Base-by-base conservation (phyloP, 2,888 invertebrate species). In the Cynaeus angustus region DNA sequence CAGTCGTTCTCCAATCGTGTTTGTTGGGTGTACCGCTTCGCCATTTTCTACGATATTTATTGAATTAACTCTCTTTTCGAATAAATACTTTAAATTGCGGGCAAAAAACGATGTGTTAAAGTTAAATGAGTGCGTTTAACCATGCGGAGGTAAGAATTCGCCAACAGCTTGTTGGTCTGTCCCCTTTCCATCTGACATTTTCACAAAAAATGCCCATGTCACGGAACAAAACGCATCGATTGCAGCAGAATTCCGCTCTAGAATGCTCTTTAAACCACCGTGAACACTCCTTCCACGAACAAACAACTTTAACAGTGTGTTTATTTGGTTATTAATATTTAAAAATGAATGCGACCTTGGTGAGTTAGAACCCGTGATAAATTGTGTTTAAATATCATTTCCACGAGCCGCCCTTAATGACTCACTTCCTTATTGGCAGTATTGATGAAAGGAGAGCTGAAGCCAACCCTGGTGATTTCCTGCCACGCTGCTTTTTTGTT, bases 1-100 rank as follows among this genome's bases (percentile, higher is more conserved):
- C 33, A 73, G 71, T 72, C 72, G 68, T 76, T 65, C 53, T 72
- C 68, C 58, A 53, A 71, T 59, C 72, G 68, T 69, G 74, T 68
- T 68, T 73, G 66, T 71, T 68, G 77, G 78, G 79, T 78, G 78
- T 79, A 75, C 70, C 74, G 76, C 74, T 74, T 76, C 78, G 78
- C 79, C 78, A 78, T 79, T 78, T 78, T 77, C 72, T 72, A 41
- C 55, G 55, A 70, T 72, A 73, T 76, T 76, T 74, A 72, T 68
- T 67, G 67, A 74, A 75, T 71, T 72, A 73, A 68, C 7, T 2
- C 28, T 3, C 7, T 30, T 52, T 38, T 62, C 52, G 55, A 68
- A 58, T 72, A 46, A 61, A 55, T 70, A 56, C 66, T 52, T 64
- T 33, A 26, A 69, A 69, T 69, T 66, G 61, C 48, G 59, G 66